Base-by-base conservation (phyloP, 2,113 vertebrate species). In the Nothocercus julius region DNA sequence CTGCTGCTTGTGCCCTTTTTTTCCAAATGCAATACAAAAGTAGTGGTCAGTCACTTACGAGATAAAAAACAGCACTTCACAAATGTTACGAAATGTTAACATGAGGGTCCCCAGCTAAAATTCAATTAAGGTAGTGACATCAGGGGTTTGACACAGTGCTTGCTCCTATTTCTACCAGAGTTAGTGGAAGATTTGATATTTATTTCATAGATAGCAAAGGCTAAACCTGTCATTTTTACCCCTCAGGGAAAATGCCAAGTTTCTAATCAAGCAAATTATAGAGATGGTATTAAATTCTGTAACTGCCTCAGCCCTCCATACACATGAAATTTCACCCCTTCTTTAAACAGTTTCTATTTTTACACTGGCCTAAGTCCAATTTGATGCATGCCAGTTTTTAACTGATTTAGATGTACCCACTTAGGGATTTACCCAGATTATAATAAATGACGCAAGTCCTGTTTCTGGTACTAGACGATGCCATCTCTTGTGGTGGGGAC, bases 251-350 rank as follows among this genome's bases (percentile, higher is more conserved):
- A 96, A 96, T 96, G 90, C 88, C 90, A 96, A 78, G 78, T 94
- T 95, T 93, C 82, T 96, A 97, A 96, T 96, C 90, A 95, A 89
- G 88, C 83, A 96, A 96, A 96, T 96, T 95, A 93, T 12, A 87
- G 74, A 49, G n/a, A 87, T 92, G 95, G 68, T 90, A 95, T 94
- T 93, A 96, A 93, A 80, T 95, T 89, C 32, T 90, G 44, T 67
- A 97, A 82, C 78, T 79, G 77, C 83, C n/a, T 92, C 20, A 15
- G 63, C 67, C 92, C 74, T 92, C 66, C 63, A 63, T 76, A 89
- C 62, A 77, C 74, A 42, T 77, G 67, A 90, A 92, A 90, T 88
- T 94, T 96, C 80, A 92, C 62, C 92, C 14, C 40, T 77, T 87
- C 62, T 93, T 92, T 51, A 85, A 67, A 25, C 47, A 67, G 69